These are phyloP conservation scores for Megathymus violae DNA, from an alignment of 1,140 invertebrate species.

Conservation along the genomic window DNA sequence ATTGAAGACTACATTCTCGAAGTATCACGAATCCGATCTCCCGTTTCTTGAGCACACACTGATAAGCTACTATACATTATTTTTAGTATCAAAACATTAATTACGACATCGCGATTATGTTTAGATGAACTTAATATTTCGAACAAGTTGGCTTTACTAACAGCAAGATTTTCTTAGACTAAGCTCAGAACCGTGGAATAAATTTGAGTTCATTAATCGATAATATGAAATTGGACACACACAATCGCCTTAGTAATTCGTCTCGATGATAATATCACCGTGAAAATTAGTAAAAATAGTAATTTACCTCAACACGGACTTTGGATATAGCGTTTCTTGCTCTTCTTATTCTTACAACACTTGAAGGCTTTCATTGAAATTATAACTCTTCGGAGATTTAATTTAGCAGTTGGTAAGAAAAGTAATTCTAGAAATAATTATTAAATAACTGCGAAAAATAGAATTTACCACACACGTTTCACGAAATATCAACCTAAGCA, in stretches of 20 bases:
- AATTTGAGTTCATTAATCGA: conserved; percentile 6
- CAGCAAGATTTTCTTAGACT: no score
- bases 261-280: conserved; percentile 48
- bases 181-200: background rate
- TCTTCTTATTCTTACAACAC: background rate
- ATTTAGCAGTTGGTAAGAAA: background rate
- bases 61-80: conserved; percentile 10
- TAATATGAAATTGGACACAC: conserved; percentile 11
- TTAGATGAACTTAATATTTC: background rate
- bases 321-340: background rate
- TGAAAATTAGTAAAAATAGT: conserved; percentile 39
- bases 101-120: background rate
- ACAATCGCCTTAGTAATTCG: conserved; percentile 52
- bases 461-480: no score
- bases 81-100: background rate
- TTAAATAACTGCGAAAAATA: no score
- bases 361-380: conserved; percentile 6
- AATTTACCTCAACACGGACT: conserved; percentile 49
- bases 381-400: conserved; percentile 1
- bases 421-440: background rate
- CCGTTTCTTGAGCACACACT: conserved; percentile 18
- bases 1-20: conserved; percentile 1
- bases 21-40: conserved; percentile 1
- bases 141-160: no score
- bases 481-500: no score